These are phyloP conservation scores for Yponomeuta plumbellus DNA, from an alignment of 2,888 invertebrate genomes.

Conservation along the genomic window DNA sequence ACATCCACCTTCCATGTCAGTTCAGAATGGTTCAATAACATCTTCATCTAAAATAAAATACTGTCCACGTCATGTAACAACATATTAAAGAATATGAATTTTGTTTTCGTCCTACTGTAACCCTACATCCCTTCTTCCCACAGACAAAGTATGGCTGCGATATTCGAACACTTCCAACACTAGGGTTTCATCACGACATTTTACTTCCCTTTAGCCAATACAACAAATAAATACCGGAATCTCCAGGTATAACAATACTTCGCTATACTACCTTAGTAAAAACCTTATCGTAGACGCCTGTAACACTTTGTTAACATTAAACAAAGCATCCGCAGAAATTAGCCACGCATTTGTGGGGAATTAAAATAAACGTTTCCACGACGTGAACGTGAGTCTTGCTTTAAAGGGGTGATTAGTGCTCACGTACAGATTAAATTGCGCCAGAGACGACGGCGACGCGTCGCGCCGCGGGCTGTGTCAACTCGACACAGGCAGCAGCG, in stretches of 20 bases:
- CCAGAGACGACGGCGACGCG: constrained; percentile 44
- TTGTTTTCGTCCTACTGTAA: too few relatives aligned
- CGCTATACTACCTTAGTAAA: neutral
- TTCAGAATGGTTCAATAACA: too few relatives aligned
- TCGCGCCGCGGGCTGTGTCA: constrained; percentile 23
- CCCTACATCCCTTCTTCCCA: too few relatives aligned
- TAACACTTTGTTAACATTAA: constrained; percentile 17
- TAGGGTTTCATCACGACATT: too few relatives aligned
- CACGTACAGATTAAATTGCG: constrained; percentile 52
- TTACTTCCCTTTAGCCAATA: too few relatives aligned
- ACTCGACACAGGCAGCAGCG: neutral
- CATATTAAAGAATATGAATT: too few relatives aligned
- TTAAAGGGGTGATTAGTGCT: constrained; percentile 63
- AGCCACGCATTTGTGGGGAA: constrained; percentile 63
- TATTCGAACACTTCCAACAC: too few relatives aligned
- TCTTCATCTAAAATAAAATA: too few relatives aligned
- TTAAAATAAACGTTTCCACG: constrained; percentile 63
- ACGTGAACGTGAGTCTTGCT: constrained; percentile 47
- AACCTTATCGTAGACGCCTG: constrained; percentile 6
- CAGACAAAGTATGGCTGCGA: too few relatives aligned
- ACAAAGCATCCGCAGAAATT: constrained; percentile 44
- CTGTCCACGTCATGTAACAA: too few relatives aligned
- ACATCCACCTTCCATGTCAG: neutral
- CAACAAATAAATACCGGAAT: too few relatives aligned
- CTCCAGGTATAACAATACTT: neutral